Percentiles rank a stretch among this genome's conserved stretches.
phyloP scores from a whole-genome alignment of 2,113 vertebrate genomes.

The Limanda limanda region DNA sequence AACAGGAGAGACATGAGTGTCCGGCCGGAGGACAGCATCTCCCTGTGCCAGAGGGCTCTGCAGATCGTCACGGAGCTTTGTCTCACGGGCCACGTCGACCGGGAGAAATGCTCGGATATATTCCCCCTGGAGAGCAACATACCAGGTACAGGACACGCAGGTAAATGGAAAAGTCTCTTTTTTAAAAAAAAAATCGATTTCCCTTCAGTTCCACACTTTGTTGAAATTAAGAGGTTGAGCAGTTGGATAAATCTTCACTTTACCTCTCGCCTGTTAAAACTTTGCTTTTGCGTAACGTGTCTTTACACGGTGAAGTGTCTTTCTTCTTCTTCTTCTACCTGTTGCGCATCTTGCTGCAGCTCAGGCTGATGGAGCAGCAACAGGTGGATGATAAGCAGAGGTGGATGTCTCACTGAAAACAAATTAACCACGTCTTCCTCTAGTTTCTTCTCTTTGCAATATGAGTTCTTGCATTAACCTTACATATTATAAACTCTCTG shows the following conservation, averaged over 20 bases:
- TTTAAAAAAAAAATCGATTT: not conserved
- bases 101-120: constrained; percentile 93
- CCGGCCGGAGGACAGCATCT: constrained; percentile 88
- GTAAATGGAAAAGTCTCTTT: constrained; percentile 78
- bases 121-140: constrained; percentile 87
- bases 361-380: constrained; percentile 56
- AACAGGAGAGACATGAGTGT: constrained; percentile 89
- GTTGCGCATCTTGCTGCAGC: constrained; percentile 52
- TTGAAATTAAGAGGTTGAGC: too few species aligned
- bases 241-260: too few species aligned
- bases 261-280: not conserved
- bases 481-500: not conserved
- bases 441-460: too few species aligned
- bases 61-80: constrained; percentile 96
- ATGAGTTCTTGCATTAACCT: not conserved
- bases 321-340: constrained; percentile 13
- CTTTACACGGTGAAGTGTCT: constrained; percentile 3
- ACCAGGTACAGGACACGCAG: constrained; percentile 89
- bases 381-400: constrained; percentile 58
- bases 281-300: not conserved
- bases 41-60: constrained; percentile 94
- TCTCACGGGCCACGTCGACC: constrained; percentile 91
- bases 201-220: not conserved
- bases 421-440: too few species aligned
- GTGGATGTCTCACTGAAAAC: too few species aligned